These are phyloP conservation scores for Prunella strophiata DNA, from an alignment of 2,797 vertebrate genomes.

Conservation along the genomic window DNA sequence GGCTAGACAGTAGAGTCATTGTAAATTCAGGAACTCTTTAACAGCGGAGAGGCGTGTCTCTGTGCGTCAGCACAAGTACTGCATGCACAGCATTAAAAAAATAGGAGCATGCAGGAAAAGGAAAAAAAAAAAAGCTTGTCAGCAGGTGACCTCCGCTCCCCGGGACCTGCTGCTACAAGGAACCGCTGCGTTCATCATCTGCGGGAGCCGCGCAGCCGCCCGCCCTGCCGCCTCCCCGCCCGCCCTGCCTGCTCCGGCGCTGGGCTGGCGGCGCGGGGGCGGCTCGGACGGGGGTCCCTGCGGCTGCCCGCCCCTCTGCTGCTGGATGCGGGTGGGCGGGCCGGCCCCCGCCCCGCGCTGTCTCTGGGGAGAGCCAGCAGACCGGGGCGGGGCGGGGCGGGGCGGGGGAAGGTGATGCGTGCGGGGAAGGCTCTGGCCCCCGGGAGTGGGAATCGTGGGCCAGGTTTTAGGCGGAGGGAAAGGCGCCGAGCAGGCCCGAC, in stretches of 20 bases:
- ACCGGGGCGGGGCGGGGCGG: no score
- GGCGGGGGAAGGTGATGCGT: neutral
- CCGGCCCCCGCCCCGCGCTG: neutral
- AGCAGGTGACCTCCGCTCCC: constrained; percentile 72
- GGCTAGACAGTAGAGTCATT: constrained; percentile 50
- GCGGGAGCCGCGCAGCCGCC: constrained; percentile 6
- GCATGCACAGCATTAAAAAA: constrained; percentile 65
- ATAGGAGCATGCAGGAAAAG: constrained; percentile 63
- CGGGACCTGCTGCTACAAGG: constrained; percentile 54
- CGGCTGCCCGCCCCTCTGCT: neutral
- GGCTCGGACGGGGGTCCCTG: neutral
- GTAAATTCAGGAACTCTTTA: constrained; percentile 66
- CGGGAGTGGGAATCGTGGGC: neutral
- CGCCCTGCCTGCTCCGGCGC: neutral
- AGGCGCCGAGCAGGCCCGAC: neutral
- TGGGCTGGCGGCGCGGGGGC: neutral
- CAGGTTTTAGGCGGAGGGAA: neutral
- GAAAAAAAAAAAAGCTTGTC: constrained; percentile 60
- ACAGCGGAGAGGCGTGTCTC: constrained; percentile 55
- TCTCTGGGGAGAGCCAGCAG: neutral
- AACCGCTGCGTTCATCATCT: constrained; percentile 55
- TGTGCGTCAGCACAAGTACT: constrained; percentile 69
- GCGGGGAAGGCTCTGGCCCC: neutral
- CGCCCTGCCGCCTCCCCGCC: neutral
- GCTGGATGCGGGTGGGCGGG: neutral